Evolutionary conservation across 2,888 invertebrate species (phyloP).

Genomic region (Eudasyphora cyanicolor): DNA sequence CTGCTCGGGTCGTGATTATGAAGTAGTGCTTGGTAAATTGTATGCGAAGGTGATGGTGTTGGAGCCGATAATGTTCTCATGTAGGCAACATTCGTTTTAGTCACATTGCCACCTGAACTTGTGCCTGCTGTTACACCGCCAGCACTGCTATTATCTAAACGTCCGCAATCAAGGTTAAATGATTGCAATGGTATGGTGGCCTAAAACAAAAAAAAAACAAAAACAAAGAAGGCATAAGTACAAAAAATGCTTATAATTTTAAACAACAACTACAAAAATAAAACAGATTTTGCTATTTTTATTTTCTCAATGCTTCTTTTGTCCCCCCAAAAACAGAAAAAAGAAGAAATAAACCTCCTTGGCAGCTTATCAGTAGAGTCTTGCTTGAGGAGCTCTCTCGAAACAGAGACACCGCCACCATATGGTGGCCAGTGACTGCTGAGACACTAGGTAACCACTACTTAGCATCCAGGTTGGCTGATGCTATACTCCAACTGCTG

Average conservation of each 20-base stretch:
- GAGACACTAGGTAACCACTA: slow-evolving; percentile 21
- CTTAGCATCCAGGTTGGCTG: slow-evolving; percentile 34
- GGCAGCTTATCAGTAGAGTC: slow-evolving; percentile 56
- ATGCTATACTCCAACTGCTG: slow-evolving; percentile 8
- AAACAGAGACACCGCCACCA: slow-evolving; percentile 61
- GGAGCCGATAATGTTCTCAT: slow-evolving; percentile 78
- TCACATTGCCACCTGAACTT: slow-evolving; percentile 62
- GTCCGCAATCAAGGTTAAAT: slow-evolving; percentile 79
- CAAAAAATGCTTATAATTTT: slow-evolving; percentile 52
- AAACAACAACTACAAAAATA: slow-evolving; percentile 34
- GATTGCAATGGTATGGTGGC: slow-evolving; percentile 80
- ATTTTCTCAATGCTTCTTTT: slow-evolving; percentile 44
- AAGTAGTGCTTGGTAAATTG: slow-evolving; percentile 64
- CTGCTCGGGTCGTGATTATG: slow-evolving; percentile 60
- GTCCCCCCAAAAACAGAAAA: slow-evolving; percentile 41
- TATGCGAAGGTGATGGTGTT: slow-evolving; percentile 68
- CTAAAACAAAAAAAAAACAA: slow-evolving; percentile 70
- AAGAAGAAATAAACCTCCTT: no score
- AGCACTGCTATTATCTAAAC: slow-evolving; percentile 69
- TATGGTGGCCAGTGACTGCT: slow-evolving; percentile 45
- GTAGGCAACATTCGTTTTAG: slow-evolving; percentile 73
- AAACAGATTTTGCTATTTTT: slow-evolving; percentile 29
- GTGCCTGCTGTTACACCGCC: slow-evolving; percentile 62
- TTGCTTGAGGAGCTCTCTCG: slow-evolving; percentile 20
- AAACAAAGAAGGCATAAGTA: slow-evolving; percentile 7